phyloP scores from a whole-genome alignment of 1,140 invertebrate species.

The Achatina immaculata region DNA sequence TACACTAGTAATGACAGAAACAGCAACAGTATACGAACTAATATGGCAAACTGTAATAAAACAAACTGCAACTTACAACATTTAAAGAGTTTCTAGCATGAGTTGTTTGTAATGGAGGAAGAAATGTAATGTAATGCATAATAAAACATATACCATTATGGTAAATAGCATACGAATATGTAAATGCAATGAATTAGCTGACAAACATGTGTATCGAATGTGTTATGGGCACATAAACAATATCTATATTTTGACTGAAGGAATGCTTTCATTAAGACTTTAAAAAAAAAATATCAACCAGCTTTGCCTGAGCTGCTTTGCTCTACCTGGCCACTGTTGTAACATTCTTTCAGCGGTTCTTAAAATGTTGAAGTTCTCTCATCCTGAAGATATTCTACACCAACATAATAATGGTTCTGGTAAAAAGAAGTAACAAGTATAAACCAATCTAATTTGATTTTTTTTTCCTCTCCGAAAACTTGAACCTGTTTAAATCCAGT shows the following conservation, averaged over 20 bases:
- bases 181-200: constrained; percentile 3
- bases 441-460: too few relatives aligned
- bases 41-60: neutral
- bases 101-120: neutral
- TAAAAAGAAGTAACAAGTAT: too few relatives aligned
- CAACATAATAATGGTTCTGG: too few relatives aligned
- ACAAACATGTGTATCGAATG: neutral
- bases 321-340: too few relatives aligned
- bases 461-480: too few relatives aligned
- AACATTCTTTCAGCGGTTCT: too few relatives aligned
- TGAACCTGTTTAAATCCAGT: too few relatives aligned
- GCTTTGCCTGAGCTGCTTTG: neutral
- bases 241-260: neutral
- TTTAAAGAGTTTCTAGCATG: neutral
- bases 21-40: neutral
- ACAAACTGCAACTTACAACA: neutral
- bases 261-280: neutral
- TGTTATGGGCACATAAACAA: neutral
- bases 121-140: neutral
- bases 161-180: neutral
- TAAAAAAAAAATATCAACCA: neutral
- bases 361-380: too few relatives aligned
- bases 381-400: too few relatives aligned
- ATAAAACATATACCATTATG: neutral
- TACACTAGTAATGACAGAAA: too few relatives aligned